Base-by-base conservation (phyloP, 1,140 invertebrate genomes). In the Musca vetustissima region DNA sequence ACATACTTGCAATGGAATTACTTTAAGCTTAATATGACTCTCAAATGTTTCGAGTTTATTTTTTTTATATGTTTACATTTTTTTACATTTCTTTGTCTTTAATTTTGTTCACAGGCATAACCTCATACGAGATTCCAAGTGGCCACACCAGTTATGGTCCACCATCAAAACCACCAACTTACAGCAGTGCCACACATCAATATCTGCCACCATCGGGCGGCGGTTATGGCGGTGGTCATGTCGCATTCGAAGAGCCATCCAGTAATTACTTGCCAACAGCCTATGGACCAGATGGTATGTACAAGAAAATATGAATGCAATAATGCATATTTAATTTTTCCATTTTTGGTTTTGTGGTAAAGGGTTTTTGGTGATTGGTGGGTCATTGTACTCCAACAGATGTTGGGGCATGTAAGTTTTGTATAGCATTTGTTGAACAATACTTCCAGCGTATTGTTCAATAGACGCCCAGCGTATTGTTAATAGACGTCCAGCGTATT, bases 221-320 rank as follows among this genome's bases (percentile, higher is more conserved):
- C 17, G 79, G 79, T 15, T 81, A 78, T 57, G 74, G 73, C 68
- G 70, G 57, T 52, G 74, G 76, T 22, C 79, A 81, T 71, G 78
- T 75, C 36, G 76, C 79, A 70, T 81, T 81, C 52, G 79, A 81
- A 61, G 76, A 77, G 57, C 79, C 79, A 22, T 71, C 73, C 47
- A 80, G 71, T 73, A 80, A 80, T 36, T 81, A 80, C 61, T 72
- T 80, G 74, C 79, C 79, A 72, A 76, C 76, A 64, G 73, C 70
- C 64, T 80, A 81, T 69, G 79, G 77, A 75, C 76, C 79, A 73
- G 79, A 80, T 72, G 79, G 79, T 81, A 76, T 73, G 79, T 81
- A 80, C 48, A 50, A 52, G 25, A 28, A 24, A n/a, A 59, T 25
- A 4, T 28, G 4, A 43, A 43, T 43, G 36, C 36, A 6, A 4